Base-by-base conservation (phyloP, 2,797 vertebrate genomes). In the Paramormyrops hopkinsi region DNA sequence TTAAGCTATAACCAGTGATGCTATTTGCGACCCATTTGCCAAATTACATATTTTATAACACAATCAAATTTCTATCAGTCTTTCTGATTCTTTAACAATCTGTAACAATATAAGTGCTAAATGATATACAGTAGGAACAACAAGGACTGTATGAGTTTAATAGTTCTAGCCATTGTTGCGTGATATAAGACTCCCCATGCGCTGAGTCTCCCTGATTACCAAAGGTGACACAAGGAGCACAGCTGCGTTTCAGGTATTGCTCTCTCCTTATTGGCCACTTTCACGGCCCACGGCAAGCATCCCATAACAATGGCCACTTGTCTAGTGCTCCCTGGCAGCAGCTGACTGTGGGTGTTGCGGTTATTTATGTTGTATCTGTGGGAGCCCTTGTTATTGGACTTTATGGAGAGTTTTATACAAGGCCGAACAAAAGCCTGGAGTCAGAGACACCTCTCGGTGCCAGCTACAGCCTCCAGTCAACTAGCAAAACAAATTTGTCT, bases 361-460 rank as follows among this genome's bases (percentile, higher is more conserved):
- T 73, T 51, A 73, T 88, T 46, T 50, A 65, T 29, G 87, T 73
- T 19, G 37, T 88, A 56, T 83, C 73, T 83, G 8, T 89, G 50
- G 33, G 37, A 89, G 50, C 51, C 33, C 53, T 46, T 89, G 69
- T 54, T 65, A 17, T 83, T 46, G 41, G 73, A 59, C 50, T 56
- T 88, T 41, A 89, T 59, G 48, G 69, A 41, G 50, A 50, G 53
- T 53, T 88, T 76, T 89, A 89, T 7, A 56, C 17, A 48, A 54
- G 73, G 33, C 56, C 59, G 46, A 51, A 69, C 41, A 88, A 88
- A 54, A 88, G 85, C 90, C 88, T 86, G 86, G 54, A 91, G 90
- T 89, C 88, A 48, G 90, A 91, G 89, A 88, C 76, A 89, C 90
- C n/a, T 88, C 0, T 25, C 8, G 1, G 51, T 37, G 73, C 73